phyloP scores from a whole-genome alignment of 2,113 vertebrate genomes.

The Larimichthys crocea region DNA sequence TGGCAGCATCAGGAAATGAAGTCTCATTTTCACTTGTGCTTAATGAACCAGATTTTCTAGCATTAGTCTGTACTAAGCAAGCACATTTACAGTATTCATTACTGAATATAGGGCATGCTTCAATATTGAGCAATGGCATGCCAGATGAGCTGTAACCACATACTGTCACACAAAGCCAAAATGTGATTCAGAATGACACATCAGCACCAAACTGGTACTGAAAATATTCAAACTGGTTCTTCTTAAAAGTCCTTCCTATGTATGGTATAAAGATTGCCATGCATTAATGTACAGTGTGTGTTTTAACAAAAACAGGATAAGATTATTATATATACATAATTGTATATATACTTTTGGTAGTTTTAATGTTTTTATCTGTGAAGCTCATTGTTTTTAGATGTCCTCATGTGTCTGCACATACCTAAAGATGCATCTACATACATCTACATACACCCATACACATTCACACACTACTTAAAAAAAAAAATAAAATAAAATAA shows the following conservation, averaged over 20 bases:
- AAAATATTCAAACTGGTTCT: conserved; percentile 3
- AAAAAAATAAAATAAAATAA: too few relatives aligned
- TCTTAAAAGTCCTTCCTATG: neutral
- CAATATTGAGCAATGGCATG: conserved; percentile 22
- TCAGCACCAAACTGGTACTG: conserved; percentile 11
- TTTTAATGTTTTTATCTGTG: too few relatives aligned
- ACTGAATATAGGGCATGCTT: conserved; percentile 33
- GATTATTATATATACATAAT: too few relatives aligned
- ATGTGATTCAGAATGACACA: conserved; percentile 25
- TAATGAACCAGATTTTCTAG: conserved; percentile 41
- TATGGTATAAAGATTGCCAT: neutral
- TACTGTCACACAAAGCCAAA: conserved; percentile 26
- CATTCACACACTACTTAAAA: too few relatives aligned
- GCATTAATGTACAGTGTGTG: neutral
- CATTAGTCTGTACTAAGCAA: conserved; percentile 43
- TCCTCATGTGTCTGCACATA: too few relatives aligned
- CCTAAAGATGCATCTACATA: too few relatives aligned
- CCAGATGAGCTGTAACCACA: conserved; percentile 42
- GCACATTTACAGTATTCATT: conserved; percentile 41
- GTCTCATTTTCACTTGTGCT: conserved; percentile 42
- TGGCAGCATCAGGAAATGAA: conserved; percentile 17
- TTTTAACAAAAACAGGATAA: neutral
- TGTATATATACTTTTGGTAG: too few relatives aligned
- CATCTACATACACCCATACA: too few relatives aligned
- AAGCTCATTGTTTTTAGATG: too few relatives aligned